Base-by-base conservation (phyloP, 2,797 vertebrate genomes). In the Galaxias olidus region DNA sequence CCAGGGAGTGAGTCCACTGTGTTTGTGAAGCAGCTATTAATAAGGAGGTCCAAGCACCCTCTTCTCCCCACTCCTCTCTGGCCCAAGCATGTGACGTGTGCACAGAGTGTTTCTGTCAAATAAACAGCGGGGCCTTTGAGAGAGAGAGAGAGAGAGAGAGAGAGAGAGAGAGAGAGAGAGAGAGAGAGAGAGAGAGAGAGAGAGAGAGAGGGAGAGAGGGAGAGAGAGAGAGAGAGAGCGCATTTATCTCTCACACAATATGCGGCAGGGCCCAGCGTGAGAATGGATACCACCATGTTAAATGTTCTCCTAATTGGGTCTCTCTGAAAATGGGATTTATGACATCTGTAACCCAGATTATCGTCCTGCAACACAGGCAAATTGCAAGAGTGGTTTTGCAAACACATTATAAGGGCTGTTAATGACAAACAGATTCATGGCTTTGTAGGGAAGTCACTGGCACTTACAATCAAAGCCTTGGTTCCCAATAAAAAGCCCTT, bases 271-370 rank as follows among this genome's bases (percentile, higher is more conserved):
- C 30, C 30, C 74, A 63, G 67, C 18, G 43, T 65, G 66, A 48
- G 66, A 75, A 79, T 71, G 59, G 73, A 71, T 78, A 45, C 57
- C 13, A n/a, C 40, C 46, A 43, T 59, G 61, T 81, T 84, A 72
- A 86, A 85, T 69, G 69, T 51, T 42, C 55, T 63, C 62, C 64
- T 84, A 84, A 86, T 75, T 86, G 75, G 74, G 83, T 88, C 86
- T 79, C 62, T 79, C 43, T 48, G n/a, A 62, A 49, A 83, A 46
- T 56, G 70, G 75, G 78, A 76, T 87, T 81, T 82, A 84, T 72
- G 80, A 84, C 83, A 85, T 77, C 71, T 76, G 76, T 87, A 86
- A 88, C 82, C 74, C 44, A 63, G 82, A 87, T 87, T 87, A 87
- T 66, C 68, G 79, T 60, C 50, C 54, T 68, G 53, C 63, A 71